These are phyloP conservation scores for Lysandra coridon DNA, from an alignment of 2,888 invertebrate genomes.

Conservation along the genomic window DNA sequence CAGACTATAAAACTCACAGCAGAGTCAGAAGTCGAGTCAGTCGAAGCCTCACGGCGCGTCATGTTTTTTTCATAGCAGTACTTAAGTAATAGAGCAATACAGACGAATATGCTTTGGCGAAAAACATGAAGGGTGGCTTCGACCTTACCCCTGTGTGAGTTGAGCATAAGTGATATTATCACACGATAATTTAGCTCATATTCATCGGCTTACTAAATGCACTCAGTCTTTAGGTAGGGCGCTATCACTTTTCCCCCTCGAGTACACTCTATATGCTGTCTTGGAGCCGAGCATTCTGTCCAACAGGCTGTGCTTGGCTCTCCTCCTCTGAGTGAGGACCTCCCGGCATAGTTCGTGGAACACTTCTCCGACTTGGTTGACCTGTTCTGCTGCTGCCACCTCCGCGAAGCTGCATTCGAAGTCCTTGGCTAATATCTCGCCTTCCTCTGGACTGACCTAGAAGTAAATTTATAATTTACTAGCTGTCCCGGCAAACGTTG, in stretches of 20 bases:
- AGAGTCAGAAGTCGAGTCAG: too few relatives aligned
- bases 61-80: too few relatives aligned
- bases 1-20: too few relatives aligned
- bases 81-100: too few relatives aligned
- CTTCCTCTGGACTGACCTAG: constrained; percentile 91
- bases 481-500: too few relatives aligned
- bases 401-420: constrained; percentile 94
- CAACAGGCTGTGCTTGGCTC: constrained; percentile 91
- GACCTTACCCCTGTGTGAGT: too few relatives aligned
- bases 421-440: constrained; percentile 92
- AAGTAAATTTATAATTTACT: too few relatives aligned
- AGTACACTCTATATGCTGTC: constrained; percentile 86
- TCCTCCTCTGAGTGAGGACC: constrained; percentile 87
- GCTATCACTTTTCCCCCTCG: constrained; percentile 93
- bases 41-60: too few relatives aligned
- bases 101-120: too few relatives aligned
- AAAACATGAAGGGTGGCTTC: too few relatives aligned
- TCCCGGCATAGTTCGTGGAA: constrained; percentile 92
- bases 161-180: not conserved
- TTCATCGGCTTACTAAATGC: not conserved
- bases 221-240: constrained; percentile 88
- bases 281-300: constrained; percentile 91
- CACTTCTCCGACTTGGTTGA: constrained; percentile 90
- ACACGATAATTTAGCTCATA: not conserved
- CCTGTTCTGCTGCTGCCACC: constrained; percentile 94